Base-by-base conservation (phyloP, 2,888 invertebrate species). In the Drosophila rellima region DNA sequence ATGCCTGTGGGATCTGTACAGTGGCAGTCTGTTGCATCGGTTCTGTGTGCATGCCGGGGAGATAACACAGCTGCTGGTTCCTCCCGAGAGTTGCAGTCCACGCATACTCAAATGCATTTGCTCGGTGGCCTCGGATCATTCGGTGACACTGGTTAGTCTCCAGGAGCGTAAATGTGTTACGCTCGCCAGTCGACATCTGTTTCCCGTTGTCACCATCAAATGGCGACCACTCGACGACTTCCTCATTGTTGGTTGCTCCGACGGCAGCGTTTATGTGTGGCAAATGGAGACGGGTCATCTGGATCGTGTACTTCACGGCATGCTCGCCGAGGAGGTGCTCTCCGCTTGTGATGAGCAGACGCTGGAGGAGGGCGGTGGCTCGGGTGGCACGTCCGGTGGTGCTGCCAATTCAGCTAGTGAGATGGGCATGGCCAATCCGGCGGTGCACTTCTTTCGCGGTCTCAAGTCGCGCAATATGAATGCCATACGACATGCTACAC, bases 251-350 rank as follows among this genome's bases (percentile, higher is more conserved):
- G 98, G 98, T 0, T 98, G 98, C 92, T 97, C 98, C 7, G 99
- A 99, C 92, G 98, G 99, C 2, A 98, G 98, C 0, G 98, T 99
- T 1, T 99, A 98, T 92, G 98, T 99, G 0, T 99, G 99, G 99
- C 99, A 99, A 94, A 99, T 99, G 98, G 99, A 99, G 93, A 99
- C 99, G 2, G 98, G 98, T 0, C 98, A 99, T 91, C 93, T 99
- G 85, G 99, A 99, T 92, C 94, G 99, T 52, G 98, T 99, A 10
- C 93, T 99, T 1, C 98, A 98, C 91, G 99, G 96, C 94, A 96
- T 98, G 93, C 95, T 97, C 67, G 99, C 98, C 0, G 98, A 99
- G 91, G 99, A 99, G 91, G 98, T 99, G 4, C 93, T 99, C 52
- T 95, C 96, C 55, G 99, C 99, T 0, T 99, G 99, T 90, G 98